Conservation (phyloP, 1,140 invertebrate genomes). For the Drosophila jambulina region DNA sequence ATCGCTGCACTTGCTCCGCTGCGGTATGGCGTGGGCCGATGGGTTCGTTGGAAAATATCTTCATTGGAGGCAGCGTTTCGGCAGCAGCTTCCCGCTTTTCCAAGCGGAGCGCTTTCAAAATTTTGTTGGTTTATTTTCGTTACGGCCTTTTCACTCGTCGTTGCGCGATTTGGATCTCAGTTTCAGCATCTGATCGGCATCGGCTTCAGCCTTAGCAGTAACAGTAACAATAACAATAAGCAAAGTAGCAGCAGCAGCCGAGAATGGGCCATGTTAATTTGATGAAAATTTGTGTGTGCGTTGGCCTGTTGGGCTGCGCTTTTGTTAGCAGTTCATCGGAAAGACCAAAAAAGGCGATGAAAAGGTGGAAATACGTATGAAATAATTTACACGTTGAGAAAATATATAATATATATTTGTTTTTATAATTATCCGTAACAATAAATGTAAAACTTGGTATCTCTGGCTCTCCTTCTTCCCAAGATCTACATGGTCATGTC, state of each 20-base stretch:
- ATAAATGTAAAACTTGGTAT: background rate
- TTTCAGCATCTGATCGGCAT: conserved; percentile 31
- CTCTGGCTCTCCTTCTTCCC: background rate
- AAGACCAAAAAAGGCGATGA: conserved; percentile 41
- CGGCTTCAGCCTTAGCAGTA: conserved; percentile 32
- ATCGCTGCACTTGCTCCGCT: conserved; percentile 45
- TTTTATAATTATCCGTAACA: no score
- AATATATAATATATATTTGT: background rate
- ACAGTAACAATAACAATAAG: conserved; percentile 36
- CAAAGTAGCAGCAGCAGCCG: conserved; percentile 43
- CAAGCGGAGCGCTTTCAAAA: conserved; percentile 54
- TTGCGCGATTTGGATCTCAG: conserved; percentile 48
- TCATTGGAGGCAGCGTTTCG: conserved; percentile 35
- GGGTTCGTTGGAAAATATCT: conserved; percentile 56
- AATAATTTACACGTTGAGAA: background rate
- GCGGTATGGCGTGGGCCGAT: conserved; percentile 33
- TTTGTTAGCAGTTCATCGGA: conserved; percentile 74
- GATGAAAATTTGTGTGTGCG: conserved; percentile 73
- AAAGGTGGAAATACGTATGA: conserved; percentile 24
- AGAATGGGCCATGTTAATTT: conserved; percentile 75
- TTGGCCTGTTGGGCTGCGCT: conserved; percentile 50
- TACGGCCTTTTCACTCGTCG: conserved; percentile 44
- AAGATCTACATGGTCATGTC: background rate
- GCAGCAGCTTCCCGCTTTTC: conserved; percentile 27
- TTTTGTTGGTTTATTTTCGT: background rate